phyloP scores from a whole-genome alignment of 2,888 invertebrate species.

The Drosophila gaucha region DNA sequence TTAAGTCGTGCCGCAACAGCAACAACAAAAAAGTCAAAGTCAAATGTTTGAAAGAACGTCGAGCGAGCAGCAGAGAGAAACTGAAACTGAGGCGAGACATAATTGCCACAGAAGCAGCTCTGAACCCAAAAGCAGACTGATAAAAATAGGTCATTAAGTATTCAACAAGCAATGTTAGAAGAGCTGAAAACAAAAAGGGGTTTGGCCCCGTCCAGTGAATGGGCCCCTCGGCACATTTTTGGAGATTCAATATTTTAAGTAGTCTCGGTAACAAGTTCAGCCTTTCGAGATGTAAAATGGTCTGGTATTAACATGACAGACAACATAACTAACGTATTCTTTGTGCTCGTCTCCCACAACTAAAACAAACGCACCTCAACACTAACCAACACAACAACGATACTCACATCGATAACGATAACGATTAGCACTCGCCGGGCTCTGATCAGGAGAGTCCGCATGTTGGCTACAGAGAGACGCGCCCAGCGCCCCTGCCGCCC shows the following conservation, averaged over 20 bases:
- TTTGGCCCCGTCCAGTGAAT: not conserved
- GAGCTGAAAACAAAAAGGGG: constrained; percentile 13
- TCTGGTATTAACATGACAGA: constrained; percentile 1
- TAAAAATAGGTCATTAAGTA: constrained; percentile 62
- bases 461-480: constrained; percentile 85
- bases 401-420: constrained; percentile 16
- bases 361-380: constrained; percentile 19
- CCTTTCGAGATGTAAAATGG: constrained; percentile 12
- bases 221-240: constrained; percentile 1
- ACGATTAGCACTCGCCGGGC: constrained; percentile 84
- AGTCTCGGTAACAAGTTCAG: constrained; percentile 20
- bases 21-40: no score
- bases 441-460: constrained; percentile 85
- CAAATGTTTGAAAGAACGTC: constrained; percentile 49
- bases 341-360: constrained; percentile 21
- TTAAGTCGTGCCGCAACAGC: constrained; percentile 64
- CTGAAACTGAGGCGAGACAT: constrained; percentile 36
- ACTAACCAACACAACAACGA: constrained; percentile 33
- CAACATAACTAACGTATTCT: constrained; percentile 33
- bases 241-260: not conserved
- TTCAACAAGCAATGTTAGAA: constrained; percentile 15
- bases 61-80: constrained; percentile 25
- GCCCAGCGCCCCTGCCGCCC: constrained; percentile 86
- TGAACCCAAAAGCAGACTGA: constrained; percentile 38
- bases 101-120: constrained; percentile 45